Evolutionary conservation across 1,140 invertebrate genomes (phyloP).

Genomic region (Rhyacophila brunnea): DNA sequence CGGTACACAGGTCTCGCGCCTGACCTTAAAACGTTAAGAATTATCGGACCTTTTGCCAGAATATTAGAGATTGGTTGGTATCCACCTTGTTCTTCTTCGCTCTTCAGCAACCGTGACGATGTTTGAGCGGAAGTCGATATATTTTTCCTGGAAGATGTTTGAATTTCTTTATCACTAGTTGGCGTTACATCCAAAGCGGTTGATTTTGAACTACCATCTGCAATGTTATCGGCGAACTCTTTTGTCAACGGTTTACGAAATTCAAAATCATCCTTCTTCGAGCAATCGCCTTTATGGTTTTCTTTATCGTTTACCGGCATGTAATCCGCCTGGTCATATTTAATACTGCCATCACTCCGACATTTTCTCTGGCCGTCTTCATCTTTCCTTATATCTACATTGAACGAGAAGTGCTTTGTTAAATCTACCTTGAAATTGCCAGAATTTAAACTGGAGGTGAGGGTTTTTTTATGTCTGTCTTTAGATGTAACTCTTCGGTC

Average conservation of each 20-base stretch:
- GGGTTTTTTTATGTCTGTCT: neutral
- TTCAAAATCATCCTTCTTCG: neutral
- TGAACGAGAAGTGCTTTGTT: neutral
- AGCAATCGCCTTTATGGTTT: too few species aligned
- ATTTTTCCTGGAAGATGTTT: slow-evolving; percentile 42
- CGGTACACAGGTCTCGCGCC: neutral
- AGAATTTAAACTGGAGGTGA: neutral
- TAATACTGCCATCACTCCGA: too few species aligned
- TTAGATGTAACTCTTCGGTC: neutral
- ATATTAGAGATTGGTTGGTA: slow-evolving; percentile 7
- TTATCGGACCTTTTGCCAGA: slow-evolving; percentile 14
- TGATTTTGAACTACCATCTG: neutral
- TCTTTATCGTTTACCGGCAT: too few species aligned
- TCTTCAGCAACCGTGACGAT: neutral
- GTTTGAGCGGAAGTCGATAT: slow-evolving; percentile 12
- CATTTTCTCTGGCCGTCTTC: too few species aligned
- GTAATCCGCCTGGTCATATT: too few species aligned
- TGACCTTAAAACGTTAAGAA: slow-evolving; percentile 15
- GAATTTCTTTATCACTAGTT: slow-evolving; percentile 48
- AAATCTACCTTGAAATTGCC: neutral
- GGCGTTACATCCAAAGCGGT: neutral
- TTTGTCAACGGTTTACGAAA: neutral
- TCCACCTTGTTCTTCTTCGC: neutral
- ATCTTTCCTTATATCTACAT: too few species aligned
- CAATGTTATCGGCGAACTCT: neutral